Conservation (phyloP, 2,113 vertebrate genomes). For the Pterocles gutturalis region DNA sequence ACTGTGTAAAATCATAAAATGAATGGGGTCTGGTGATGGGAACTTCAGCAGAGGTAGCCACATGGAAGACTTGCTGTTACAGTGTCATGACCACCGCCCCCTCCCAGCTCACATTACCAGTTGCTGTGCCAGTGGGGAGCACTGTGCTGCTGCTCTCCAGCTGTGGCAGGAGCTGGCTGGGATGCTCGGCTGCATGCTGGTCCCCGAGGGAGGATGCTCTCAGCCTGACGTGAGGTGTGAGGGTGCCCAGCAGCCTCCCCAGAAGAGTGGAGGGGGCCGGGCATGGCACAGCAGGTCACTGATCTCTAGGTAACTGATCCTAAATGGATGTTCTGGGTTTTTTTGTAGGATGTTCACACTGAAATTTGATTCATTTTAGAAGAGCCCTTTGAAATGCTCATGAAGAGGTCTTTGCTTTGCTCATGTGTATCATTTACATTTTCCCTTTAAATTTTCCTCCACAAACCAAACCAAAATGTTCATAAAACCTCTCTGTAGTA, state of each 20-base stretch:
- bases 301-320: not conserved
- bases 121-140: rapidly evolving
- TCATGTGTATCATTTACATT: not conserved
- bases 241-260: not conserved
- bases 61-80: too few relatives aligned
- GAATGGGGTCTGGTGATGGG: not conserved
- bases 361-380: not conserved
- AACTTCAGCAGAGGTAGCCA: not conserved
- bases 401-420: not conserved
- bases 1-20: not conserved
- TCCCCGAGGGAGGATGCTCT: not conserved
- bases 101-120: not conserved
- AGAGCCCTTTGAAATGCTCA: not conserved
- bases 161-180: not conserved
- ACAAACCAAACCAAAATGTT: not conserved
- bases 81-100: rapidly evolving
- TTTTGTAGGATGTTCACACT: not conserved
- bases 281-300: not conserved
- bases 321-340: not conserved
- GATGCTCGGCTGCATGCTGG: not conserved
- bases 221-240: rapidly evolving
- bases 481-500: not conserved
- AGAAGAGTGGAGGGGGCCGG: not conserved
- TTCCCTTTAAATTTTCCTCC: not conserved
- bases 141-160: rapidly evolving